A percentile compares a stretch with the other conserved stretches of the same genome.
Conservation (phyloP, 2,888 invertebrate genomes). For the Chironomus riparius region DNA sequence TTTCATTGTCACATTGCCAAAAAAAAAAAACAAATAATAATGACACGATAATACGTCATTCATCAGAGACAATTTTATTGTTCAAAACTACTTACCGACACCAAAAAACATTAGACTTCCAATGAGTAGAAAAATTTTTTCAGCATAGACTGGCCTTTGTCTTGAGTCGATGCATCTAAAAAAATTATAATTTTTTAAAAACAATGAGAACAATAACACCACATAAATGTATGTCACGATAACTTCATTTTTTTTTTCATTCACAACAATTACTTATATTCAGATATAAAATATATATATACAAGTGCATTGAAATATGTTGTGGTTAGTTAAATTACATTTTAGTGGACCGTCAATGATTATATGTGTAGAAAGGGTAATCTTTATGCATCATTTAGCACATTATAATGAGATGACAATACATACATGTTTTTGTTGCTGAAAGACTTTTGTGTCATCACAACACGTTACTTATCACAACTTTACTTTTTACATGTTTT, state of each 20-base stretch:
- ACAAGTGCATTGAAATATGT: neutral
- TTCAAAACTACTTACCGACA: constrained; percentile 29
- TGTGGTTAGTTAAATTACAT: neutral
- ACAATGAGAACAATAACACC: constrained; percentile 18
- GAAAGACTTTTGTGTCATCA: too few relatives aligned
- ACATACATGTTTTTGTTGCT: neutral
- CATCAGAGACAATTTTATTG: neutral
- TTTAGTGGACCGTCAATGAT: too few relatives aligned
- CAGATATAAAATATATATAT: neutral
- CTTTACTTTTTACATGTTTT: too few relatives aligned
- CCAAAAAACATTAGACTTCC: constrained; percentile 32
- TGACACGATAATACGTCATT: neutral
- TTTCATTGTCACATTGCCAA: neutral
- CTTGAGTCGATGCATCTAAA: constrained; percentile 31
- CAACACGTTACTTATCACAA: too few relatives aligned
- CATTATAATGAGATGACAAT: neutral
- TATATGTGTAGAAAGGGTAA: too few relatives aligned
- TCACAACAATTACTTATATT: neutral
- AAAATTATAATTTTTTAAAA: neutral
- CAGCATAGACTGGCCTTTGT: constrained; percentile 29
- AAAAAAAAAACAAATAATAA: too few relatives aligned
- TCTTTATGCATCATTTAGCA: too few relatives aligned
- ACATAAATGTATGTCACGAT: constrained; percentile 25
- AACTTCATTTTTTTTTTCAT: constrained; percentile 3
- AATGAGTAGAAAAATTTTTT: constrained; percentile 31